Percentiles rank a stretch among this genome's conserved stretches.
These are phyloP conservation scores for Oryzias sinensis DNA, from an alignment of 2,797 vertebrate species.

Conservation along the genomic window DNA sequence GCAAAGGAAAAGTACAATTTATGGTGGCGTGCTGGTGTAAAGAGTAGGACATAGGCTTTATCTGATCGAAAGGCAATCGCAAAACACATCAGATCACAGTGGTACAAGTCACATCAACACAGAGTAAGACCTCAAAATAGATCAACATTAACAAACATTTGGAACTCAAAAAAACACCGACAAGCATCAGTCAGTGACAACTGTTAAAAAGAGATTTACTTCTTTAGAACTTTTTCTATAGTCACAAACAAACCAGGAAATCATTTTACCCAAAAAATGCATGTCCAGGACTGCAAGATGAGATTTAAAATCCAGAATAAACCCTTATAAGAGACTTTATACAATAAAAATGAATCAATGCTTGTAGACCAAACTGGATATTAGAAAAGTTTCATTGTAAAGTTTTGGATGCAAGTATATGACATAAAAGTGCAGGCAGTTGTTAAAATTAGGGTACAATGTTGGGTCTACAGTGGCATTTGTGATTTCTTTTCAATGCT, in stretches of 20 bases:
- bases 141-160: slow-evolving; percentile 53
- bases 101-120: slow-evolving; percentile 64
- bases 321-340: no score
- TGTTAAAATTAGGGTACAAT: no score
- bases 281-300: slow-evolving; percentile 30
- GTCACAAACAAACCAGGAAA: neutral
- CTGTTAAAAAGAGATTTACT: slow-evolving; percentile 34
- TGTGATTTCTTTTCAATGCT: slow-evolving; percentile 29
- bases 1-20: slow-evolving; percentile 79
- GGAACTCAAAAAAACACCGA: slow-evolving; percentile 46
- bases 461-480: neutral
- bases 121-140: slow-evolving; percentile 66
- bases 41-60: slow-evolving; percentile 54
- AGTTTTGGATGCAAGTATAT: no score
- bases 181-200: slow-evolving; percentile 53
- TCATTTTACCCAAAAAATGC: neutral
- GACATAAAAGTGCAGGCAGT: no score
- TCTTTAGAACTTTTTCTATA: slow-evolving; percentile 46
- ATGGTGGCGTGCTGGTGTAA: slow-evolving; percentile 64
- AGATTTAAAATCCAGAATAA: no score
- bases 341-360: no score
- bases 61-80: slow-evolving; percentile 68
- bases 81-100: slow-evolving; percentile 66
- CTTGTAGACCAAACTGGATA: no score
- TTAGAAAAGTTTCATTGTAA: no score